Base-by-base conservation (phyloP, 2,888 invertebrate species). In the Protodeltote pygarga region DNA sequence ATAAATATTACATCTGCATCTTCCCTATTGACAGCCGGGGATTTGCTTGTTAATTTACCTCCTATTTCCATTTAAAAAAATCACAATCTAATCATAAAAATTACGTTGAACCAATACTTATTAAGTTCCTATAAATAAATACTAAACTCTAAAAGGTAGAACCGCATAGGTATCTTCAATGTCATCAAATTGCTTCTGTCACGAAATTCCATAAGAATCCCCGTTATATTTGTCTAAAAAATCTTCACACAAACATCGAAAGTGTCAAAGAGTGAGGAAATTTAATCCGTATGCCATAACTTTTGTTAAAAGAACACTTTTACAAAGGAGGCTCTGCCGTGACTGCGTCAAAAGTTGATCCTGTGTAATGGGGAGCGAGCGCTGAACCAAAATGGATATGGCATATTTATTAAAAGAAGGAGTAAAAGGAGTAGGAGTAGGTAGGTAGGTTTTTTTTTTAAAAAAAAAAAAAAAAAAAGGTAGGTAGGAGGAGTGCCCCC, bases 201-300 rank as follows among this genome's bases (percentile, higher is more conserved):
- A 19, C 14, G 1, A 20, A 61, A 42, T 20, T 50, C 17, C 8
- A 8, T 17, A 42, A 23, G 39, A 34, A 45, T 58, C 46, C 33
- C 44, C 33, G 46, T 35, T 51, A 67, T 63, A 61, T 70, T 53
- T 59, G 41, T 50, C 47, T 37, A 37, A 71, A 77, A 79, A 76
- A 75, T 73, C 62, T 61, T 51, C 68, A 47, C 64, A 62, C 63
- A 63, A 76, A 73, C 68, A 64, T 23, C 31, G 66, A 55, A 76
- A 81, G 81, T 81, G 81, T 78, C 79, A 79, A 77, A 80, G 75
- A 77, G 81, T 83, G 80, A 78, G 77, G 71, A 80, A 87, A 87
- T 88, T 87, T 85, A 87, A 89, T 89, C 85, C 87, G 72, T 75
- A 75, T 71, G 77, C 78, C 73, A 78, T 84, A 89, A 89, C 85